These are phyloP conservation scores for Ailuropoda melanoleuca DNA, from an alignment of 2,113 vertebrate genomes.

Conservation along the genomic window DNA sequence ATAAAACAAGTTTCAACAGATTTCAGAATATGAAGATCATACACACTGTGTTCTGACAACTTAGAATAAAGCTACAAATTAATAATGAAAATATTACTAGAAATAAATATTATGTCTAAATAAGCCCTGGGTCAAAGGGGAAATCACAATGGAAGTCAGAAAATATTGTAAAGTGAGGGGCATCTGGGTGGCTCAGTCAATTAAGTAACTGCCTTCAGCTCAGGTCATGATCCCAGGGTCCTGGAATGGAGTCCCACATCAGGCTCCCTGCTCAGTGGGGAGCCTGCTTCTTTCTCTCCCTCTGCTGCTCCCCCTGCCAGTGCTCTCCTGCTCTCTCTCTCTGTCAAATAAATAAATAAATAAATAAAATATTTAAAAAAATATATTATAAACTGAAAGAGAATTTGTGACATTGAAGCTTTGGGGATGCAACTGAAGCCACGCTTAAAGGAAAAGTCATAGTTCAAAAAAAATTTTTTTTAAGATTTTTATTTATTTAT, in stretches of 20 bases:
- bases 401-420: neutral
- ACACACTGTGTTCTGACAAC: neutral
- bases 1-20: neutral
- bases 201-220: no score
- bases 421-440: neutral
- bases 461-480: neutral
- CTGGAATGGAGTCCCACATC: no score
- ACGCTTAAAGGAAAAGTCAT: neutral
- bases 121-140: neutral
- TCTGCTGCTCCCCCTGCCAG: no score
- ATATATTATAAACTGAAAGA: neutral
- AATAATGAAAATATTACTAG: neutral
- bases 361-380: no score
- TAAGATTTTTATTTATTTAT: no score
- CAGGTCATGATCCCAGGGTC: no score
- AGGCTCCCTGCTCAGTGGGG: no score
- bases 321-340: no score
- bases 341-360: no score
- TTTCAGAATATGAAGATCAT: neutral
- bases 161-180: neutral
- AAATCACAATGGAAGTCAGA: neutral
- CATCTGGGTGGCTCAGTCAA: no score
- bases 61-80: neutral
- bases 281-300: no score
- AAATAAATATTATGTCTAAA: neutral